phyloP scores from a whole-genome alignment of 2,113 vertebrate genomes.

The Pseudorasbora parva region DNA sequence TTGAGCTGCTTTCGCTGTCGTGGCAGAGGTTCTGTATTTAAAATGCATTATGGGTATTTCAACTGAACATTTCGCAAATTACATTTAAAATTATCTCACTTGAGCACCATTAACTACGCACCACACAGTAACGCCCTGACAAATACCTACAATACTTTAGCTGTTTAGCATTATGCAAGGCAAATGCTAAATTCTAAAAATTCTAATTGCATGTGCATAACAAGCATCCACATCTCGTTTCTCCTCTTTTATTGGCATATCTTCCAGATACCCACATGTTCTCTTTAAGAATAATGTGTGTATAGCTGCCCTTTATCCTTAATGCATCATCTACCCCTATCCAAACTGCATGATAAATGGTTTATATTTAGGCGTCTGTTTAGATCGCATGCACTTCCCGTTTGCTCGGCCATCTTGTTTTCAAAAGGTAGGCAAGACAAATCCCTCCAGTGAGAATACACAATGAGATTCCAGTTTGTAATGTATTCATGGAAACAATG shows the following conservation, averaged over 20 bases:
- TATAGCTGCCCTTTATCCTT: neutral
- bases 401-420: constrained; percentile 16
- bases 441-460: constrained; percentile 28
- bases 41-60: too few species aligned
- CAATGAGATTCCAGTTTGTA: constrained; percentile 23
- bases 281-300: neutral
- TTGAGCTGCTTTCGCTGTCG: too few species aligned
- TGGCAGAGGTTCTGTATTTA: too few species aligned
- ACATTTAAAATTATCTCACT: neutral
- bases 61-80: too few species aligned
- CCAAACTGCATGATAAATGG: neutral
- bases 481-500: constrained; percentile 30
- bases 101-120: too few species aligned
- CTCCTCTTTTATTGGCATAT: neutral
- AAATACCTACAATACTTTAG: neutral
- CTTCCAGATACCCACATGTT: neutral
- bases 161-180: neutral
- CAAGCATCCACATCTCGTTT: neutral
- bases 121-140: too few species aligned
- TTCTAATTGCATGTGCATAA: neutral
- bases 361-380: constrained; percentile 32
- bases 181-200: neutral
- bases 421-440: constrained; percentile 8
- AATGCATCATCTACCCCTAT: neutral
- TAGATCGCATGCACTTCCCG: constrained; percentile 16